phyloP scores from a whole-genome alignment of 2,888 invertebrate genomes.

The Drosophila mimetica region DNA sequence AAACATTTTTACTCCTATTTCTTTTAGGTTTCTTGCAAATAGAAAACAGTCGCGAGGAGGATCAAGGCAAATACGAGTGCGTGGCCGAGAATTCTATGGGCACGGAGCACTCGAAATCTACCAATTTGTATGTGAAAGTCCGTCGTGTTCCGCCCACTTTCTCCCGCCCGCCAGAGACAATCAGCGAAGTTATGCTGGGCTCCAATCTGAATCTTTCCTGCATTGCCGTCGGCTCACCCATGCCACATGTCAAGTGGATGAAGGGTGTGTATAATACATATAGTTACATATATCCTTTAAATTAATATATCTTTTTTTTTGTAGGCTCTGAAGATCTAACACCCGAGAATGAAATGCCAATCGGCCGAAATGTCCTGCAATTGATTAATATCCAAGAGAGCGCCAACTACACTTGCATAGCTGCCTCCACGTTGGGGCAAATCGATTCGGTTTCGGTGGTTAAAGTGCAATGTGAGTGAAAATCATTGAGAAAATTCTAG shows the following conservation, averaged over 20 bases:
- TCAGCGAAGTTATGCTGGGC: conserved; percentile 96
- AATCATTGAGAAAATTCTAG: background rate
- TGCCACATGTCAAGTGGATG: conserved; percentile 98
- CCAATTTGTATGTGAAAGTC: conserved; percentile 97
- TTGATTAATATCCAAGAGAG: conserved; percentile 95
- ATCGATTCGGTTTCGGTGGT: conserved; percentile 95
- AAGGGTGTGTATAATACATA: too few relatives aligned
- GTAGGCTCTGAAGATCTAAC: conserved; percentile 91
- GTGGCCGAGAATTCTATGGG: conserved; percentile 97
- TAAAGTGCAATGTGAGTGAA: conserved; percentile 95
- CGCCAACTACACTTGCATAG: conserved; percentile 98
- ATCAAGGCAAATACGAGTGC: conserved; percentile 98
- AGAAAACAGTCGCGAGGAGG: conserved; percentile 93
- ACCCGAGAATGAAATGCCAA: conserved; percentile 93
- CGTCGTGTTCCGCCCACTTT: conserved; percentile 98
- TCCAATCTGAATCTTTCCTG: conserved; percentile 96
- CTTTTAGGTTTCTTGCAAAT: conserved; percentile 89
- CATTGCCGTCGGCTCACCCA: conserved; percentile 98
- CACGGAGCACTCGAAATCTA: conserved; percentile 95
- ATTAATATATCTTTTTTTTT: background rate
- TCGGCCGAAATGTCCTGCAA: conserved; percentile 94
- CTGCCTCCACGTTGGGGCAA: conserved; percentile 96
- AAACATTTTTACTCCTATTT: background rate
- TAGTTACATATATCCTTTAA: too few relatives aligned
- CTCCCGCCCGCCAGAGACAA: conserved; percentile 93